These are phyloP conservation scores for Adelphocoris suturalis DNA, from an alignment of 2,888 invertebrate genomes.

Conservation along the genomic window DNA sequence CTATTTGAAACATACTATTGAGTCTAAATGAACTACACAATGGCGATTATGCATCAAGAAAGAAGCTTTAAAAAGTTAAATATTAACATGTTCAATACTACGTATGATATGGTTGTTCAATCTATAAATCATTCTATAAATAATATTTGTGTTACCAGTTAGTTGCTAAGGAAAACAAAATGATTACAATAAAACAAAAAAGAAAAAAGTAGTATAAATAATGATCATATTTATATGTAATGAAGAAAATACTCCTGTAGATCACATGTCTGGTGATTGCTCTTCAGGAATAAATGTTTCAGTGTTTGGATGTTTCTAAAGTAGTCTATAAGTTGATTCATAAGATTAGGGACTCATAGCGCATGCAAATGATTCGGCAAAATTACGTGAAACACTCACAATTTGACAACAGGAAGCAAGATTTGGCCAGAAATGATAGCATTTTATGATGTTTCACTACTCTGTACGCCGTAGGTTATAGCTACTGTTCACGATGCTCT, in stretches of 20 bases:
- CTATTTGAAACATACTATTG: neutral
- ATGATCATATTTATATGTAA: too few relatives aligned
- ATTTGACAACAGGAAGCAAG: neutral
- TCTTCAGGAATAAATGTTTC: neutral
- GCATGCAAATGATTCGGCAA: neutral
- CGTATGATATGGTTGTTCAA: neutral
- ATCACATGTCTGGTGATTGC: neutral
- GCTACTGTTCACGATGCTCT: neutral
- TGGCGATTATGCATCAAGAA: slow-evolving; percentile 24
- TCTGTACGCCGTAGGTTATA: neutral
- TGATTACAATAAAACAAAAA: neutral
- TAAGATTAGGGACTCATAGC: neutral
- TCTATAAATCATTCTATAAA: neutral
- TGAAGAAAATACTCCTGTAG: too few relatives aligned
- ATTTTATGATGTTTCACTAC: neutral
- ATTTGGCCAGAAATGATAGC: neutral
- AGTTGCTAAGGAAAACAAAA: neutral
- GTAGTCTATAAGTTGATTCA: slow-evolving; percentile 32
- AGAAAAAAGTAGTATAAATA: too few relatives aligned
- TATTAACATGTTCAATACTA: neutral
- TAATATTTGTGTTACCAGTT: neutral
- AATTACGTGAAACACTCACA: neutral
- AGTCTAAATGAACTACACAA: slow-evolving; percentile 28
- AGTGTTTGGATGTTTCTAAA: neutral
- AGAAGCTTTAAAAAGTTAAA: slow-evolving; percentile 17